Percentiles rank a stretch among this genome's conserved stretches.
Conservation (phyloP, 2,797 vertebrate species). For the Hippocampus kuda region DNA sequence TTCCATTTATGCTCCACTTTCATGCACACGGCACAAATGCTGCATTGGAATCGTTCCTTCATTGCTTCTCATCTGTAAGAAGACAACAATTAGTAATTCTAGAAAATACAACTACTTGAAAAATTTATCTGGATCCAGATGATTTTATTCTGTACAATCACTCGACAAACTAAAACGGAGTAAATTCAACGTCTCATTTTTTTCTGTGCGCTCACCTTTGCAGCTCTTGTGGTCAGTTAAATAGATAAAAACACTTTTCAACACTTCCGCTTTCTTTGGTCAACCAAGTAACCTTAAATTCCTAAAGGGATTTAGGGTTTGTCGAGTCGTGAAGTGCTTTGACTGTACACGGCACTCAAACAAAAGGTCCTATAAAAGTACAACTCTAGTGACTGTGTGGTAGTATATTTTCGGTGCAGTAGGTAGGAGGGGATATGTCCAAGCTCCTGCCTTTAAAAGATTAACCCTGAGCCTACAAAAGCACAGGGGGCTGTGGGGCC, state of each 20-base stretch:
- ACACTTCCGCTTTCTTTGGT: slow-evolving; percentile 13
- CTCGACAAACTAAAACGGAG: too few species aligned
- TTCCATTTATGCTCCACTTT: too few species aligned
- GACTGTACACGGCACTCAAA: slow-evolving; percentile 29
- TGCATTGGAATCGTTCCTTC: too few species aligned
- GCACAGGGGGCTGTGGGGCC: slow-evolving; percentile 41
- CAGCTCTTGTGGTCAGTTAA: too few species aligned
- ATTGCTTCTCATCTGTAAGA: too few species aligned
- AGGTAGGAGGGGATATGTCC: slow-evolving; percentile 41
- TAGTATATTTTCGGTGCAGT: slow-evolving; percentile 59
- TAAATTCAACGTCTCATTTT: too few species aligned
- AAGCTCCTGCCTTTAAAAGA: slow-evolving; percentile 54
- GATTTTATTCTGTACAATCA: too few species aligned
- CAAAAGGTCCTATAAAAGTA: slow-evolving; percentile 58
- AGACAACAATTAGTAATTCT: too few species aligned
- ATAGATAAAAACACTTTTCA: slow-evolving; percentile 10
- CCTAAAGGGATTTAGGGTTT: slow-evolving; percentile 30
- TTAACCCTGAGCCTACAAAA: slow-evolving; percentile 62
- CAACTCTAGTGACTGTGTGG: slow-evolving; percentile 57
- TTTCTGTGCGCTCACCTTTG: too few species aligned
- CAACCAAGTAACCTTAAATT: slow-evolving; percentile 33
- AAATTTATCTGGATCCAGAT: too few species aligned
- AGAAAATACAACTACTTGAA: too few species aligned
- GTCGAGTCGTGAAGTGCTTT: slow-evolving; percentile 21
- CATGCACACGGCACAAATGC: too few species aligned